Evolutionary conservation across 2,888 invertebrate species (phyloP).

Genomic region (Altica lythri): DNA sequence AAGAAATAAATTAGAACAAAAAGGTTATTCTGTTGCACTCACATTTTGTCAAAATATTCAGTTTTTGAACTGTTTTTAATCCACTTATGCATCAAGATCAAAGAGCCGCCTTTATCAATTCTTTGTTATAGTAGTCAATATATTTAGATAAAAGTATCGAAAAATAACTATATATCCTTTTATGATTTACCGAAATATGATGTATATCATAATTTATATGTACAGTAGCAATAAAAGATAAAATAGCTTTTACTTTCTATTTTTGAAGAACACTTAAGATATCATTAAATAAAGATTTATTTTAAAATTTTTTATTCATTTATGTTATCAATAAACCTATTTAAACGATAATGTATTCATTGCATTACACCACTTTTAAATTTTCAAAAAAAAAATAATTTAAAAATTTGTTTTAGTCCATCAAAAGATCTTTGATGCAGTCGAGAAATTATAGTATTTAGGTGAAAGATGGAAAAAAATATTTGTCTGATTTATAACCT

Average conservation of each 20-base stretch:
- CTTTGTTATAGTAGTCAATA: slow-evolving; percentile 44
- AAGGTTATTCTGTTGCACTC: too few relatives aligned
- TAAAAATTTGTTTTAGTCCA: too few relatives aligned
- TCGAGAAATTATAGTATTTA: too few relatives aligned
- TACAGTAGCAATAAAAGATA: slow-evolving; percentile 41
- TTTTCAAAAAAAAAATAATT: too few relatives aligned
- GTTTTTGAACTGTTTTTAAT: too few relatives aligned
- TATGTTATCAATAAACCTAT: neutral
- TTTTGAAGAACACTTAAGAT: slow-evolving; percentile 18
- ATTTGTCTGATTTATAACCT: too few relatives aligned
- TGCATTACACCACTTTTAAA: too few relatives aligned
- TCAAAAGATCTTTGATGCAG: too few relatives aligned
- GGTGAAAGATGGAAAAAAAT: too few relatives aligned
- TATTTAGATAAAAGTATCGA: slow-evolving; percentile 37
- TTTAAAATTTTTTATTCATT: neutral
- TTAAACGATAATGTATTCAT: too few relatives aligned
- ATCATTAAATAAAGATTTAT: slow-evolving; percentile 8
- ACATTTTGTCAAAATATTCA: slow-evolving; percentile 15
- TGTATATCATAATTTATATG: slow-evolving; percentile 34
- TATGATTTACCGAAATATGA: slow-evolving; percentile 25
- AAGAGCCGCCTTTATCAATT: slow-evolving; percentile 37
- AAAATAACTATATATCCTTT: slow-evolving; percentile 24
- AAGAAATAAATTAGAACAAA: too few relatives aligned
- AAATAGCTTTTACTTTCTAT: slow-evolving; percentile 21
- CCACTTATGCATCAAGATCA: slow-evolving; percentile 7